Base-by-base conservation (phyloP, 2,113 vertebrate species). In the Notarius quadriscutis region DNA sequence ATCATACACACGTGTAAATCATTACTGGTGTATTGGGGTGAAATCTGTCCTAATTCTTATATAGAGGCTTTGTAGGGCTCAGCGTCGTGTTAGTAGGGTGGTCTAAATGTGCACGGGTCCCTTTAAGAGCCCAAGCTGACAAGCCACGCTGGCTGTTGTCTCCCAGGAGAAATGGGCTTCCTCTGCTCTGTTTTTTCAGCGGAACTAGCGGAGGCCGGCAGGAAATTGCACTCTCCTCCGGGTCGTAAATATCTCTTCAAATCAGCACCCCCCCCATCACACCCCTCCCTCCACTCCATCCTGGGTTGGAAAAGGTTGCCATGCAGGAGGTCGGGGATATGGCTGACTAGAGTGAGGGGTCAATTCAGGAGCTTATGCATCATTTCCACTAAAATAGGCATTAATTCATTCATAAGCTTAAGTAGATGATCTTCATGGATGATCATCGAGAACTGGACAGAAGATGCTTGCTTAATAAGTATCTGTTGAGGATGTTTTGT, bases 211-310 rank as follows among this genome's bases (percentile, higher is more conserved):
- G 93, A 95, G 95, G 95, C 94, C 89, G 93, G 93, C 93, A 96
- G 95, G 95, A 96, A 95, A 96, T 96, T 95, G 94, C 94, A 94
- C 93, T 96, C 95, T 93, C 93, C 95, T 95, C 93, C 91, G 92
- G 94, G 94, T 95, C 91, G 91, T 95, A 95, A 95, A 95, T 94
- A 94, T 93, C 94, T 94, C 93, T 90, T 93, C 91, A 92, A 95
- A 95, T 95, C 94, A 94, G 93, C 92, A 92, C 91, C 92, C 94
- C 89, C 88, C 85, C 87, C 87, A 78, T 83, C 87, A 87, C 86
- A 86, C 82, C 83, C 69, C 85, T 79, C 84, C 87, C 88, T 87
- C 86, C 78, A 84, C 86, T 89, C 85, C 74, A 88, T 89, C 90
- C 91, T 87, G 86, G 91, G 85, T 87, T 87, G 83, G 85, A 90